Evolutionary conservation across 2,888 invertebrate genomes (phyloP).

Genomic region (Arctia plantaginis): DNA sequence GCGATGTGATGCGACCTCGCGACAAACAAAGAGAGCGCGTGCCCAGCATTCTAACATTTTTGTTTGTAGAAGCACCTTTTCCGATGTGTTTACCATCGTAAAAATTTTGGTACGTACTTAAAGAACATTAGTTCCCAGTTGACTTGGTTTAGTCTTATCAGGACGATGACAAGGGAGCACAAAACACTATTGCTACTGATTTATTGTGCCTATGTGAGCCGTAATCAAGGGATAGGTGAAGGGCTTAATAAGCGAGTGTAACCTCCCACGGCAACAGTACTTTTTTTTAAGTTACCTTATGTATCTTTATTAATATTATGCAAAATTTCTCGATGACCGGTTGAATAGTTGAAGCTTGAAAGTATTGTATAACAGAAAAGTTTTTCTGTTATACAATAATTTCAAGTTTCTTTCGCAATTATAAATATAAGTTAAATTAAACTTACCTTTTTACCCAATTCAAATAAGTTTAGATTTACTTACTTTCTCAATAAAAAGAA

Average conservation of each 20-base stretch:
- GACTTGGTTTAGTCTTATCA: background rate
- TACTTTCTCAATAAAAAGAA: background rate
- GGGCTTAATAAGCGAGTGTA: no score
- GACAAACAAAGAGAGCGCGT: slow-evolving; percentile 59
- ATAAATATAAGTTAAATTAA: background rate
- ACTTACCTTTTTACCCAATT: background rate
- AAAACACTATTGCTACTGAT: background rate
- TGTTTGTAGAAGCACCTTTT: slow-evolving; percentile 43
- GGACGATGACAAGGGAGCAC: background rate
- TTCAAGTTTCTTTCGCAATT: background rate
- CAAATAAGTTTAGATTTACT: background rate
- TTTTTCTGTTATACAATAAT: no score
- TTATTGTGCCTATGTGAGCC: background rate
- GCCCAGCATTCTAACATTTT: slow-evolving; percentile 57
- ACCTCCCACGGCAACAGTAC: background rate
- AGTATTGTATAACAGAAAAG: background rate
- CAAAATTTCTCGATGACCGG: no score
- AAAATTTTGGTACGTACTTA: slow-evolving; percentile 17
- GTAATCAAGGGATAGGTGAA: background rate
- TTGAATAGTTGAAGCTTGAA: background rate
- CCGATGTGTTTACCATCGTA: slow-evolving; percentile 38
- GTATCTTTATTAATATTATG: no score
- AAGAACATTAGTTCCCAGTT: background rate
- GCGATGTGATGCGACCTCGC: slow-evolving; percentile 46
- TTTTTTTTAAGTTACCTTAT: no score